Conservation (phyloP, 2,113 vertebrate genomes). For the Dinomys branickii region DNA sequence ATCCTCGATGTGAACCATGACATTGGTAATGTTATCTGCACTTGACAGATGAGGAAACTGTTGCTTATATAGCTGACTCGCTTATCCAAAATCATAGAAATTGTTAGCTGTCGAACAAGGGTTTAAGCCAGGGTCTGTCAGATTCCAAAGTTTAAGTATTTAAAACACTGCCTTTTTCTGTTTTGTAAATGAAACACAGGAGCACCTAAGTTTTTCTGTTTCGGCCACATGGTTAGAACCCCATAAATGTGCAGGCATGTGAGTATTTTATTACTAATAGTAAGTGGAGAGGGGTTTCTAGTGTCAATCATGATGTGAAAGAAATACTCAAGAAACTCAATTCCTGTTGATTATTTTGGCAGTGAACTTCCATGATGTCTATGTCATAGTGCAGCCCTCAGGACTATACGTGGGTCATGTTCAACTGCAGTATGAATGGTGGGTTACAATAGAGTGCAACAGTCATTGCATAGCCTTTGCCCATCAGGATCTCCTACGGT, state of each 20-base stretch:
- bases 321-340: not conserved
- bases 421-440: not conserved
- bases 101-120: not conserved
- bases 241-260: not conserved
- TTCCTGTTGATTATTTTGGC: not conserved
- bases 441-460: not conserved
- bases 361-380: not conserved
- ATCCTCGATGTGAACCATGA: not conserved
- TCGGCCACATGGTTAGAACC: not conserved
- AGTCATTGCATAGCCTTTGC: not conserved
- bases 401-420: not conserved
- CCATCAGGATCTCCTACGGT: not conserved
- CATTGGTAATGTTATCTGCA: not conserved
- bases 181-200: not conserved
- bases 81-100: not conserved
- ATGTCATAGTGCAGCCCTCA: not conserved
- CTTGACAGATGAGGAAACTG: not conserved
- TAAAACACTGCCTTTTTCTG: not conserved
- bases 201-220: not conserved
- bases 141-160: constrained; percentile 3
- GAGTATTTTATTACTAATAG: not conserved
- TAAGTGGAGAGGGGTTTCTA: not conserved
- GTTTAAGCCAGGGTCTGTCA: not conserved
- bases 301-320: not conserved
- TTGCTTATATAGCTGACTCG: not conserved